Percentiles rank a stretch among this genome's conserved stretches.
Evolutionary conservation across 1,140 invertebrate genomes (phyloP).

Genomic region (Bombyx mori): ASM3026992v2 NC_085112.1:408001-408500

Average conservation of each 20-base stretch:
- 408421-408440: too few relatives aligned
- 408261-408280: too few relatives aligned
- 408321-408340: neutral
- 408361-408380: neutral
- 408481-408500: too few relatives aligned
- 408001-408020: neutral
- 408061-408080: neutral
- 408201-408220: constrained; percentile 4
- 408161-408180: constrained; percentile 8
- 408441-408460: too few relatives aligned
- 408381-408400: too few relatives aligned
- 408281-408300: too few relatives aligned
- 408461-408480: too few relatives aligned
- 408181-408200: constrained; percentile 6
- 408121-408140: constrained; percentile 6
- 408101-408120: constrained; percentile 6
- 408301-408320: neutral
- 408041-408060: neutral
- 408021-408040: neutral
- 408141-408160: constrained; percentile 1
- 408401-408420: too few relatives aligned
- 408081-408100: neutral
- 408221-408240: constrained; percentile 4
- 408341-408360: neutral
- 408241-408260: neutral